Evolutionary conservation across 2,113 vertebrate species (phyloP).

Genomic region (Pseudois nayaur): DNA sequence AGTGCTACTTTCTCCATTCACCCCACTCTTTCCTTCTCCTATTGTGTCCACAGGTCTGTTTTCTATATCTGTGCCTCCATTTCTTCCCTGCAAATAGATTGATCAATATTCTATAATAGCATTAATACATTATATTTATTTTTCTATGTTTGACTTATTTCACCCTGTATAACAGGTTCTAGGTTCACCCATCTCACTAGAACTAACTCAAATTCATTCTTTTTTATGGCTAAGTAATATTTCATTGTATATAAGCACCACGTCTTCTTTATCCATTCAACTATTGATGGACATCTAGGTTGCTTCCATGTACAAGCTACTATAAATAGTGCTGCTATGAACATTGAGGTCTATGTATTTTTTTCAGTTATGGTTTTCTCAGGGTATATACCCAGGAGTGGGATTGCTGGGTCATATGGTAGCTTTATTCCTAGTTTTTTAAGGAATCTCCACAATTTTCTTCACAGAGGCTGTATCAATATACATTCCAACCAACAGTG

Average conservation of each 20-base stretch:
- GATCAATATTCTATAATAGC: not conserved
- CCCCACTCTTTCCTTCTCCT: not conserved
- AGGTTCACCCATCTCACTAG: not conserved
- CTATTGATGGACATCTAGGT: not conserved
- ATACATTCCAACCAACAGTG: not conserved
- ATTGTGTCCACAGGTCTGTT: not conserved
- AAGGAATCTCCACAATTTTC: not conserved
- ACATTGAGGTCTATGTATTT: not conserved
- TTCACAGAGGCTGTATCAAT: not conserved
- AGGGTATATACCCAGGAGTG: not conserved
- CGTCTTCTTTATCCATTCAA: not conserved
- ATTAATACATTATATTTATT: not conserved
- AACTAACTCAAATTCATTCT: not conserved
- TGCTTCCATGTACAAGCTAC: not conserved
- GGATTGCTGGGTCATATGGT: not conserved
- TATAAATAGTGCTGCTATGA: not conserved
- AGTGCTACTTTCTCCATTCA: not conserved
- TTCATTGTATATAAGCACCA: not conserved
- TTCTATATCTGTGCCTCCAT: not conserved
- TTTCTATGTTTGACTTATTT: not conserved
- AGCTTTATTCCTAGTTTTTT: not conserved
- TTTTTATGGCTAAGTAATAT: not conserved
- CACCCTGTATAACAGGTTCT: not conserved
- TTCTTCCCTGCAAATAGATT: not conserved
- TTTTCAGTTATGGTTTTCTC: not conserved